Base-by-base conservation (phyloP, 2,888 invertebrate genomes). In the Heteromyza rotundicornis region DNA sequence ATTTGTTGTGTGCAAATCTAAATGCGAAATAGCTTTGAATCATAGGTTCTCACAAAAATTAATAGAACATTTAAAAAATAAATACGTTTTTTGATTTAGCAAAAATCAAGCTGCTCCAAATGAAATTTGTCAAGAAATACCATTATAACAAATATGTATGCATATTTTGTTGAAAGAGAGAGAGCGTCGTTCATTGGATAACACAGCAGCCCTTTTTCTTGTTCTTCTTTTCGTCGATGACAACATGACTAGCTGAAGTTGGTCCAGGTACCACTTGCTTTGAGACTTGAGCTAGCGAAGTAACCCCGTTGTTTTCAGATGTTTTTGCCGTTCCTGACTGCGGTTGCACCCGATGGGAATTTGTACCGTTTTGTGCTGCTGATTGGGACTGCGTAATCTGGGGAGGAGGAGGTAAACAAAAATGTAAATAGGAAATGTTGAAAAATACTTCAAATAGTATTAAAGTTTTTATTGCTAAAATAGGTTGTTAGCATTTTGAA, bases 161-260 rank as follows among this genome's bases (percentile, higher is more conserved):
- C 36, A 19, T 54, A 16, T 32, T 56, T 49, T 14, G 32, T 22
- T 23, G 27, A n/a, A n/a, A n/a, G 24, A 10, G 36, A 27, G 51
- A 52, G 57, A 35, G 54, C 23, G 57, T 68, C 65, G 70, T 76
- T 80, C 93, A 95, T 89, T 95, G 94, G 83, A 95, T 88, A 82
- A 92, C 92, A 87, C 96, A 96, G 87, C 95, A 95, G 84, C 93
- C 92, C 89, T 95, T 95, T 87, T 94, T 95, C 85, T 92, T 93
- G 86, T 95, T 95, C 88, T 95, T 95, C 87, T 95, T 95, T 82
- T 95, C 83, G 61, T 82, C 83, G 72, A 84, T 89, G 81, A 92
- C 92, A 80, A 96, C 93, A 84, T 92, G 94, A 84, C 95, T 95
- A 70, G 94, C 92, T 84, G 94, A 93, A 77, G 87, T 88, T 56